These are phyloP conservation scores for Drosophila mimetica DNA, from an alignment of 2,888 invertebrate genomes.

Conservation along the genomic window DNA sequence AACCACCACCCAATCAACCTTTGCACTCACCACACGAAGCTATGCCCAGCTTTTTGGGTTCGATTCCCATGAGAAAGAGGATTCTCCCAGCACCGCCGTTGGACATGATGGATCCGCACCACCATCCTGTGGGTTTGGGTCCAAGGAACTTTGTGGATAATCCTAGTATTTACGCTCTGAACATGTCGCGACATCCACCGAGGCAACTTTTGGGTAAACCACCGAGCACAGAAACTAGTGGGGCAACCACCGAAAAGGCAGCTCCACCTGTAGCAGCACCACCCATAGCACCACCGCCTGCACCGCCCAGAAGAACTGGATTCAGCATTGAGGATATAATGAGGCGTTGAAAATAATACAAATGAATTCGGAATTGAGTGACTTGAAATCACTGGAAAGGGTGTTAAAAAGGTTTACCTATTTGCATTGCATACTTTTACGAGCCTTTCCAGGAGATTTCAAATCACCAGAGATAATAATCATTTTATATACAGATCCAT, in stretches of 20 bases:
- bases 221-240: slow-evolving; percentile 48
- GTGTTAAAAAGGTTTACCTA: background rate
- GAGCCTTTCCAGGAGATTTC: background rate
- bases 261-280: slow-evolving; percentile 79
- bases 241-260: slow-evolving; percentile 82
- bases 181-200: slow-evolving; percentile 81
- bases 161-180: slow-evolving; percentile 72
- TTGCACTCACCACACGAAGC: slow-evolving; percentile 83
- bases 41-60: slow-evolving; percentile 84
- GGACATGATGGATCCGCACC: slow-evolving; percentile 66
- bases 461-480: background rate
- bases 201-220: slow-evolving; percentile 72
- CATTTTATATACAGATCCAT: background rate
- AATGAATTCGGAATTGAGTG: background rate
- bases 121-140: slow-evolving; percentile 44
- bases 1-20: slow-evolving; percentile 83
- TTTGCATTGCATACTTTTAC: background rate
- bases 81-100: slow-evolving; percentile 73
- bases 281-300: slow-evolving; percentile 73
- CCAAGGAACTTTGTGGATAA: slow-evolving; percentile 62
- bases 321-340: slow-evolving; percentile 96
- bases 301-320: slow-evolving; percentile 89
- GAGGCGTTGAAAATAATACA: slow-evolving; percentile 88
- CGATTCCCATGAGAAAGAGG: slow-evolving; percentile 83
- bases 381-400: background rate